phyloP scores from a whole-genome alignment of 2,113 vertebrate species.

The Halichoerus grypus region DNA sequence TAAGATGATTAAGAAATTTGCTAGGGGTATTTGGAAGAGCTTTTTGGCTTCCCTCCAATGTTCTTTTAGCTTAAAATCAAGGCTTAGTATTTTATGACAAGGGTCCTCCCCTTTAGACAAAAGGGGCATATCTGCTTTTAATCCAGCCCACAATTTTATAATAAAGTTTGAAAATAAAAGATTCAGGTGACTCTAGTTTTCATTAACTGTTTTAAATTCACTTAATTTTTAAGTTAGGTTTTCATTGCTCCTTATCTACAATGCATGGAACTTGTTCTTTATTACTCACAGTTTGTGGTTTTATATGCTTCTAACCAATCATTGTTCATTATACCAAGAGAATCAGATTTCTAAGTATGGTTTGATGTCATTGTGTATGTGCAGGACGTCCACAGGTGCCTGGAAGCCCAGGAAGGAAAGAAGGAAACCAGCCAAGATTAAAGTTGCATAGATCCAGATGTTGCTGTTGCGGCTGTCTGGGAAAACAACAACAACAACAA shows the following conservation, averaged over 20 bases:
- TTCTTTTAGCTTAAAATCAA: conserved; percentile 56
- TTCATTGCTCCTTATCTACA: conserved; percentile 50
- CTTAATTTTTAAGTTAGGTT: conserved; percentile 43
- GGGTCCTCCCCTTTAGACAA: conserved; percentile 40
- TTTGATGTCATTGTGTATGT: conserved; percentile 75
- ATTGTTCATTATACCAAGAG: conserved; percentile 74
- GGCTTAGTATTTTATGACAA: conserved; percentile 58
- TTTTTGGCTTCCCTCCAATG: conserved; percentile 47
- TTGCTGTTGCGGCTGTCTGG: conserved; percentile 71
- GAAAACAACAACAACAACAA: background rate
- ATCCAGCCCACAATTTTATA: conserved; percentile 36
- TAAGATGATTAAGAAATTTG: conserved; percentile 63
- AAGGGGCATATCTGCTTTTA: conserved; percentile 55
- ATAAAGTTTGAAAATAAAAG: conserved; percentile 60
- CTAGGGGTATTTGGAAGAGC: conserved; percentile 1
- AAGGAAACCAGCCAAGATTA: conserved; percentile 69
- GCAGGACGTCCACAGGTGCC: conserved; percentile 69
- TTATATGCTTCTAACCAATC: conserved; percentile 66
- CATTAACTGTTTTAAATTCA: conserved; percentile 53
- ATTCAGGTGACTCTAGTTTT: conserved; percentile 56
- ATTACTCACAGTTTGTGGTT: conserved; percentile 55
- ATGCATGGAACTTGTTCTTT: conserved; percentile 52
- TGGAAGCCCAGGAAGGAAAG: conserved; percentile 70
- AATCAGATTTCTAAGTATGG: conserved; percentile 74
- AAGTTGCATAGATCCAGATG: conserved; percentile 75